A percentile compares a stretch with the other conserved stretches of the same genome.
These are phyloP conservation scores for Pomacea maculata DNA, from an alignment of 1,140 invertebrate genomes.

Conservation along the genomic window DNA sequence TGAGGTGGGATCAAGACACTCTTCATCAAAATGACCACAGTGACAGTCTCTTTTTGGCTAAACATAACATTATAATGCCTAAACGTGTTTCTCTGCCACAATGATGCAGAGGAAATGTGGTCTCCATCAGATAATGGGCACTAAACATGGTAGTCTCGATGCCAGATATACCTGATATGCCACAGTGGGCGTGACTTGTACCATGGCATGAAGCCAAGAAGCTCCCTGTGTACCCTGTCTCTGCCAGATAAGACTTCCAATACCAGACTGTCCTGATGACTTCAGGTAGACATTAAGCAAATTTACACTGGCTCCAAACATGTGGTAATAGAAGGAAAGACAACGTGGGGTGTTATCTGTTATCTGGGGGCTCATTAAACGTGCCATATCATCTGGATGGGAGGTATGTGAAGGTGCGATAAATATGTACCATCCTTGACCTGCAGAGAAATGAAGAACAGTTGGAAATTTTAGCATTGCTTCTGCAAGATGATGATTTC, in stretches of 20 bases:
- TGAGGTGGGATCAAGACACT: no score
- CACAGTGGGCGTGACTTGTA: constrained; percentile 44
- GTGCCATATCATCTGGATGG: constrained; percentile 71
- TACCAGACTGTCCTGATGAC: constrained; percentile 21
- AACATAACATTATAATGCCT: neutral
- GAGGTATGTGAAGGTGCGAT: constrained; percentile 49
- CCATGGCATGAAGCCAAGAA: constrained; percentile 51
- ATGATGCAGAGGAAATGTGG: neutral
- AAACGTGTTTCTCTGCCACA: neutral
- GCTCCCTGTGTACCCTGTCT: constrained; percentile 56
- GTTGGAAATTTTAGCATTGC: neutral
- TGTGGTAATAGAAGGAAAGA: constrained; percentile 63
- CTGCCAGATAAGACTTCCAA: constrained; percentile 40
- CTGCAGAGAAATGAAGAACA: constrained; percentile 18
- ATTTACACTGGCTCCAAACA: constrained; percentile 53
- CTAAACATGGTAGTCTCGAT: no score
- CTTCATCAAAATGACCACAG: neutral
- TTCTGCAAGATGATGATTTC: neutral
- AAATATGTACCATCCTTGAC: constrained; percentile 53
- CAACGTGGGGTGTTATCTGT: constrained; percentile 42
- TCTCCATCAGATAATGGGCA: neutral
- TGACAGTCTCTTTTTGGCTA: neutral
- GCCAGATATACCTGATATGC: constrained; percentile 47
- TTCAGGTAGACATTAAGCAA: constrained; percentile 39
- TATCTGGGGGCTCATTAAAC: constrained; percentile 71